phyloP scores from a whole-genome alignment of 1,140 invertebrate genomes.

The Drosophila elegans region DNA sequence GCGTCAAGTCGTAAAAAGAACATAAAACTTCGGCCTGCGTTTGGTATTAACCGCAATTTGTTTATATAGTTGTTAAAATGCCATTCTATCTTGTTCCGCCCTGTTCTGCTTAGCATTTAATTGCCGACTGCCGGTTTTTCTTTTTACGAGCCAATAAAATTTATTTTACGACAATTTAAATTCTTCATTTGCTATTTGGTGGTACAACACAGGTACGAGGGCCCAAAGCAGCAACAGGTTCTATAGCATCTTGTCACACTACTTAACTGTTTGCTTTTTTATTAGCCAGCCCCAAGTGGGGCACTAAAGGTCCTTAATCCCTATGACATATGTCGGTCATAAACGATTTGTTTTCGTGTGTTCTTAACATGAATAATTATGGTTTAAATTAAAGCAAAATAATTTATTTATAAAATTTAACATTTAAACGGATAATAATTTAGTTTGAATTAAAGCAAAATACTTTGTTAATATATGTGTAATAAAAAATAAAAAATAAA shows the following conservation, averaged over 20 bases:
- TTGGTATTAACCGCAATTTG: constrained; percentile 80
- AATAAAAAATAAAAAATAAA: no score
- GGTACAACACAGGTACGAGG: constrained; percentile 3
- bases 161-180: constrained; percentile 82
- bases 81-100: constrained; percentile 71
- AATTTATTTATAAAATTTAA: no score
- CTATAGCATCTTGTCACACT: constrained; percentile 12
- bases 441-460: neutral
- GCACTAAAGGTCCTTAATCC: constrained; percentile 2
- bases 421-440: no score
- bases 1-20: constrained; percentile 84
- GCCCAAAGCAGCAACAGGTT: constrained; percentile 63
- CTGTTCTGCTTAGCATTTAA: constrained; percentile 74
- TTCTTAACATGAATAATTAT: neutral
- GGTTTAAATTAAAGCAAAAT: neutral
- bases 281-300: constrained; percentile 13
- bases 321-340: neutral
- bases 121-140: constrained; percentile 64
- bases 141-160: constrained; percentile 83
- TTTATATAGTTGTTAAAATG: constrained; percentile 83
- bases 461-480: no score
- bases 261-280: constrained; percentile 29
- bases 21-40: constrained; percentile 72
- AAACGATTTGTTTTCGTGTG: neutral
- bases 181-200: constrained; percentile 56